A percentile compares a stretch with the other conserved stretches of the same genome.
Conservation (phyloP, 2,113 vertebrate genomes). For the Mohoua ochrocephala region DNA sequence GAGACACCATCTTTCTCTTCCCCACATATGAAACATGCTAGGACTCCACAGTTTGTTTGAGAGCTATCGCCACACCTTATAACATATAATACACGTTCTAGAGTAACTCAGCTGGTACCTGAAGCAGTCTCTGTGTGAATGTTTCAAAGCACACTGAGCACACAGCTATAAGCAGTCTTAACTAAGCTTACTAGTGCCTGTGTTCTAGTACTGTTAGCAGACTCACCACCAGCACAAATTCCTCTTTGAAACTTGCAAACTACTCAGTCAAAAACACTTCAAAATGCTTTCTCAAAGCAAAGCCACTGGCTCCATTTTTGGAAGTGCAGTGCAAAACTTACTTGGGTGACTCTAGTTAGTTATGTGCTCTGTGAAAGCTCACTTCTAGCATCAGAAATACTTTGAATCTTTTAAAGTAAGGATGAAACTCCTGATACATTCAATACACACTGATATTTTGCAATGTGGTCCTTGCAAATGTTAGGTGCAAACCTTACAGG, state of each 20-base stretch:
- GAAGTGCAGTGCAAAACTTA: background rate
- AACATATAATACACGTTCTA: background rate
- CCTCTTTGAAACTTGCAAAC: background rate
- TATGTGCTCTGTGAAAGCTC: fast-evolving
- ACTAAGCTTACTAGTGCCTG: background rate
- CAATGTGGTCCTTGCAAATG: fast-evolving
- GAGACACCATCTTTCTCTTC: background rate
- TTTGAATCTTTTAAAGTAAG: background rate
- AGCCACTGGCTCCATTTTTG: background rate
- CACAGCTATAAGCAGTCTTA: fast-evolving
- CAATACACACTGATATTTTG: background rate
- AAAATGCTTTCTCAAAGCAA: background rate
- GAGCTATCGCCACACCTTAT: background rate
- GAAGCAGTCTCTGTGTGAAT: fast-evolving
- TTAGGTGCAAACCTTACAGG: background rate
- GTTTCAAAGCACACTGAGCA: background rate
- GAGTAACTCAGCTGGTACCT: background rate
- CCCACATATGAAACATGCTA: background rate
- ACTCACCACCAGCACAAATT: background rate
- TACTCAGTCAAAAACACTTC: background rate
- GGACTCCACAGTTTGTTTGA: background rate
- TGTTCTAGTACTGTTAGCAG: background rate
- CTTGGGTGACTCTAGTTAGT: background rate
- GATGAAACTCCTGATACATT: background rate
- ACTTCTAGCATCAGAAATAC: background rate